Base-by-base conservation (phyloP, 2,113 vertebrate genomes). In the Gambusia holbrooki region DNA sequence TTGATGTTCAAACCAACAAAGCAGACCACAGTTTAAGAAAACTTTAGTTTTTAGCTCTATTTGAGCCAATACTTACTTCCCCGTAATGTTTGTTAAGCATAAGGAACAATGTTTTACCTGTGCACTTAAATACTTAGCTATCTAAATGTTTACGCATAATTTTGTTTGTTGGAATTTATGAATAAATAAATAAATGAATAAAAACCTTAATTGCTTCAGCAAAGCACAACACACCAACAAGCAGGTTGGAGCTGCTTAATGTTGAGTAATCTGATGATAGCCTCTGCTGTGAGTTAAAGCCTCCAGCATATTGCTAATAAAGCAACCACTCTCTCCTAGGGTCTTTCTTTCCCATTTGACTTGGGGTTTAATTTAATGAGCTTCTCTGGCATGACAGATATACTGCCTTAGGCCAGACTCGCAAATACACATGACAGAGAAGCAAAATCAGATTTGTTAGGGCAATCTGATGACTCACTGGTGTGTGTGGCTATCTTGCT, bases 241-340 rank as follows among this genome's bases (percentile, higher is more conserved):
- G 58, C 66, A 77, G 35, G 76, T 69, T 68, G 70, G 15, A 54
- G 63, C 2, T 30, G 74, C 51, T 74, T 77, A 61, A 70, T 71
- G 29, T 37, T 51, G 54, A 61, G 60, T 54, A 71, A 37, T 32
- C 33, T 58, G 69, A 82, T 73, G 72, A 69, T 64, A 30, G 73
- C 74, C 77, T 66, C 40, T 13, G 66, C 45, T 67, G 62, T 42
- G 62, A 30, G 62, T 45, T 76, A 19, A 80, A 70, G 65, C 84
- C 66, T 74, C 25, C 15, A 80, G 80, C 66, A 28, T 12, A 65
- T 60, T 80, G 68, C 77, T 77, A 86, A 86, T 83, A 82, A 86
- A 71, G 80, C 69, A 69, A 58, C 37, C 32, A 51, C 69, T 60
- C 62, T 51, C 28, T 82, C 66, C n/a, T n/a, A 67, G 15, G 40